A percentile compares a stretch with the other conserved stretches of the same genome.
Conservation (phyloP, 2,888 invertebrate species). For the Tridacna crocea region DNA sequence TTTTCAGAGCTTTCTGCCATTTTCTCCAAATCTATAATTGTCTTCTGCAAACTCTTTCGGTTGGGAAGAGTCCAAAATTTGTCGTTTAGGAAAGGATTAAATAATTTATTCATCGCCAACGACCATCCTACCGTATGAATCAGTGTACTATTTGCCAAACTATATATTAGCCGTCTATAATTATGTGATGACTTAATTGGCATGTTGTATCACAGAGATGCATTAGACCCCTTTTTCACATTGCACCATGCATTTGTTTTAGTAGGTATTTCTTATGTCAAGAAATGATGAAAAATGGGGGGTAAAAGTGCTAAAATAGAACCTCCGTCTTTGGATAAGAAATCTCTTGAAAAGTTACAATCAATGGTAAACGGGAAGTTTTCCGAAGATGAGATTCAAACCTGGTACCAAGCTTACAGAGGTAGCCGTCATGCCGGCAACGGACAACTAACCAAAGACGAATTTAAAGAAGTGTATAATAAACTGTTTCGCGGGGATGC, state of each 20-base stretch:
- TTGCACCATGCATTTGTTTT: too few species aligned
- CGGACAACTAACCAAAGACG: constrained; percentile 51
- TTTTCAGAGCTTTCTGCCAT: neutral
- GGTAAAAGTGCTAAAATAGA: constrained; percentile 36
- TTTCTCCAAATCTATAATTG: neutral
- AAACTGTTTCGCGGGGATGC: constrained; percentile 61
- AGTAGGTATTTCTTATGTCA: too few species aligned
- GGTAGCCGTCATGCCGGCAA: constrained; percentile 51
- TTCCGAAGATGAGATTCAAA: constrained; percentile 54
- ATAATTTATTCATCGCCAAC: too few species aligned
- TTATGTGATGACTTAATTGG: too few species aligned
- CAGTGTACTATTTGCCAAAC: too few species aligned
- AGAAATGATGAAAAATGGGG: constrained; percentile 35
- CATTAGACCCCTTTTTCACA: too few species aligned
- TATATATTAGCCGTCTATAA: too few species aligned
- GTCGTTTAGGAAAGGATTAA: too few species aligned
- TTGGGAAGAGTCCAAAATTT: too few species aligned
- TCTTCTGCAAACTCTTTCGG: neutral
- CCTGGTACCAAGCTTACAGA: constrained; percentile 47
- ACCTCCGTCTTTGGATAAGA: constrained; percentile 32
- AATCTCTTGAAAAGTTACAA: constrained; percentile 42
- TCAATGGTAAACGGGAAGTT: constrained; percentile 43
- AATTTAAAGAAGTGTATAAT: constrained; percentile 63
- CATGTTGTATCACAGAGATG: too few species aligned
- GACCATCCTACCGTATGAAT: too few species aligned